phyloP scores from a whole-genome alignment of 2,888 invertebrate genomes.

The Trisateles emortualis region DNA sequence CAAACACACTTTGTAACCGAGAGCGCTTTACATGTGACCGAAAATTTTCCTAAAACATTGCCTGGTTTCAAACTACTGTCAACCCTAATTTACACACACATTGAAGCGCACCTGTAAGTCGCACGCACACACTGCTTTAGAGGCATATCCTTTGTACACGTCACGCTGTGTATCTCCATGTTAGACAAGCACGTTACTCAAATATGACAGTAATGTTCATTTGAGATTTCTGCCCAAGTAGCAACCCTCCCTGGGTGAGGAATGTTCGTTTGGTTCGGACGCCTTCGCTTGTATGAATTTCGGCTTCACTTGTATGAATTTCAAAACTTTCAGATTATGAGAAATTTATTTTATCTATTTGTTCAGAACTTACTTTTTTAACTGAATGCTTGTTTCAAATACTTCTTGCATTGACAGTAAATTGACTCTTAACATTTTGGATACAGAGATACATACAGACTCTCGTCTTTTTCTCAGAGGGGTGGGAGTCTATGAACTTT shows the following conservation, averaged over 20 bases:
- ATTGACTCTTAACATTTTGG: too few species aligned
- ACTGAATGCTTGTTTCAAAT: too few species aligned
- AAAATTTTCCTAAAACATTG: neutral
- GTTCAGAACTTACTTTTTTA: too few species aligned
- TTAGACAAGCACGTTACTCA: conserved; percentile 24
- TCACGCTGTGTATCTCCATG: conserved; percentile 21
- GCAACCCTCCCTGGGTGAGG: too few species aligned
- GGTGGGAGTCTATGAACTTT: too few species aligned
- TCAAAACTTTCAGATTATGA: too few species aligned
- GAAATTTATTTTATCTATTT: too few species aligned
- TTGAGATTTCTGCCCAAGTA: conserved; percentile 14
- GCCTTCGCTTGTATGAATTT: too few species aligned
- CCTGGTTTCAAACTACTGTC: neutral
- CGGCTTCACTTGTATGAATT: too few species aligned
- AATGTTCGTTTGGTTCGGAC: neutral
- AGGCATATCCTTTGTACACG: conserved; percentile 27
- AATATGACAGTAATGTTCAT: conserved; percentile 47
- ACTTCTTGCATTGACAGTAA: too few species aligned
- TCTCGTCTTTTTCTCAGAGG: too few species aligned
- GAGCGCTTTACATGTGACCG: neutral
- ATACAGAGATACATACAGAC: too few species aligned
- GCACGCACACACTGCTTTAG: neutral
- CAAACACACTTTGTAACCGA: neutral
- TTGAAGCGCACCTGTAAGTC: neutral
- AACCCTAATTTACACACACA: neutral